Percentiles rank a stretch among this genome's conserved stretches.
Evolutionary conservation across 2,888 invertebrate species (phyloP).

Genomic region (Cetonia aurata): DNA sequence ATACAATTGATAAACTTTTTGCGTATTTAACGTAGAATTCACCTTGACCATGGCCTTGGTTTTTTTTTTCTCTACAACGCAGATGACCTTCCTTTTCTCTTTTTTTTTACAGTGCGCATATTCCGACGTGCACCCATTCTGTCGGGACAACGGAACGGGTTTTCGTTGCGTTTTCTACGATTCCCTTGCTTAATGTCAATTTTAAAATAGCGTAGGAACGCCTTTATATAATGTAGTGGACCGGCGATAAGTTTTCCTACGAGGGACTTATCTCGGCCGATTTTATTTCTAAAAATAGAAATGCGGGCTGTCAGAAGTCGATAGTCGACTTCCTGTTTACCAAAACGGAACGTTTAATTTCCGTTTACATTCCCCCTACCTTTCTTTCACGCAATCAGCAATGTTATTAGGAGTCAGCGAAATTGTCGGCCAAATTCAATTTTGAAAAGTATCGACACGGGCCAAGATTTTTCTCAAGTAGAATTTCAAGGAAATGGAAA

Average conservation of each 20-base stretch:
- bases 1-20: slow-evolving; percentile 37
- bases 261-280: slow-evolving; percentile 22
- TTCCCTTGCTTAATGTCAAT: neutral
- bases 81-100: slow-evolving; percentile 9
- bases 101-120: slow-evolving; percentile 5
- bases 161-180: neutral
- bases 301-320: slow-evolving; percentile 40
- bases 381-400: slow-evolving; percentile 26
- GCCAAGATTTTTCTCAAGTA: neutral
- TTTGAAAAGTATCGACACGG: neutral
- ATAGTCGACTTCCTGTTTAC: slow-evolving; percentile 45
- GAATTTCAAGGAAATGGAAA: too few relatives aligned
- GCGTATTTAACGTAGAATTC: slow-evolving; percentile 38
- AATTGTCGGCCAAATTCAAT: slow-evolving; percentile 32
- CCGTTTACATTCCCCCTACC: slow-evolving; percentile 27
- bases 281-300: slow-evolving; percentile 41
- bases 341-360: slow-evolving; percentile 43
- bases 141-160: slow-evolving; percentile 16
- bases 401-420: slow-evolving; percentile 19
- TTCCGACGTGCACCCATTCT: neutral
- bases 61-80: slow-evolving; percentile 21
- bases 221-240: neutral
- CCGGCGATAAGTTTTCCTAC: slow-evolving; percentile 19
- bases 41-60: slow-evolving; percentile 40
- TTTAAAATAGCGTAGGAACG: neutral